phyloP scores from a whole-genome alignment of 2,113 vertebrate genomes.

The Neodontobutis hainanensis region DNA sequence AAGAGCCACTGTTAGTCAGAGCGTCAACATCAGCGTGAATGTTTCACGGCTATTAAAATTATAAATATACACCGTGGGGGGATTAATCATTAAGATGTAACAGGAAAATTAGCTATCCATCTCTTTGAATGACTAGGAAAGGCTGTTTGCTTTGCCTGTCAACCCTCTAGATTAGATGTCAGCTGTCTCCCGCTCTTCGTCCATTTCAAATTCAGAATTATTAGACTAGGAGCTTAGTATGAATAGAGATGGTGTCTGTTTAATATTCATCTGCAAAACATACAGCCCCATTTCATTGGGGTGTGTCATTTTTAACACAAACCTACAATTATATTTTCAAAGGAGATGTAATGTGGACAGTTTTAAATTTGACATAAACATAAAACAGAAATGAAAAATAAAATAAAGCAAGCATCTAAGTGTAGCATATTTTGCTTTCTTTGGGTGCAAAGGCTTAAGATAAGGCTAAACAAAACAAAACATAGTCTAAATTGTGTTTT shows the following conservation, averaged over 20 bases:
- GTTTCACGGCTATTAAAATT: constrained; percentile 38
- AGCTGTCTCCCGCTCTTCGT: background rate
- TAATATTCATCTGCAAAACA: constrained; percentile 4
- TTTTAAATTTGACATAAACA: background rate
- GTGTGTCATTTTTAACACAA: constrained; percentile 1
- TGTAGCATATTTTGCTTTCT: background rate
- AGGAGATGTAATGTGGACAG: background rate
- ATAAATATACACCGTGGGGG: constrained; percentile 41
- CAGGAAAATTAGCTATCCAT: constrained; percentile 59
- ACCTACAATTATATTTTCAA: background rate
- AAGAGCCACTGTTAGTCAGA: constrained; percentile 55
- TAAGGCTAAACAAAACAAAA: too few species aligned
- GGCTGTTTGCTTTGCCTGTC: constrained; percentile 46
- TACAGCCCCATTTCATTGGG: background rate
- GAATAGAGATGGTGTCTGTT: background rate
- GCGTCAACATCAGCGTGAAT: constrained; percentile 44
- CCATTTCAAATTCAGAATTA: constrained; percentile 23
- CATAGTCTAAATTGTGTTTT: too few species aligned
- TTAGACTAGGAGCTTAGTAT: background rate
- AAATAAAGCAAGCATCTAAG: background rate
- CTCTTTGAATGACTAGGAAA: constrained; percentile 44
- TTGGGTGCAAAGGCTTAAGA: background rate
- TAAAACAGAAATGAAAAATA: background rate
- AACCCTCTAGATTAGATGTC: constrained; percentile 27
- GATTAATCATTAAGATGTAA: constrained; percentile 46